phyloP scores from a whole-genome alignment of 2,888 invertebrate species.

The Callyntrura guangdongensis region DNA sequence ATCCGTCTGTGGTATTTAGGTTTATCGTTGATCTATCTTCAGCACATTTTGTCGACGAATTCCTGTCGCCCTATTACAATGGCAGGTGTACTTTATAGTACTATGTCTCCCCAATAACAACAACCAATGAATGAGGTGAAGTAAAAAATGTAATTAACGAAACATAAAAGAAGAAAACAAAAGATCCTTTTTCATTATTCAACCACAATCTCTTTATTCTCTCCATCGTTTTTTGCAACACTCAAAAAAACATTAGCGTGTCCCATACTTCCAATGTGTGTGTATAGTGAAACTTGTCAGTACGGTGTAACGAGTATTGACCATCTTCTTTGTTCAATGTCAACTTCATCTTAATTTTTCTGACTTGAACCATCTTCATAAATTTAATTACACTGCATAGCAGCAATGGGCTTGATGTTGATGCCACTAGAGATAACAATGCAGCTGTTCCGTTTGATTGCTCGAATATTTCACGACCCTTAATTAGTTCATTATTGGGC shows the following conservation, averaged over 20 bases:
- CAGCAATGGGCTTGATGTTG: neutral
- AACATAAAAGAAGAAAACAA: neutral
- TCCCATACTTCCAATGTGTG: neutral
- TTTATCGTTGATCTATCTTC: slow-evolving; percentile 42
- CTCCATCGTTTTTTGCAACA: neutral
- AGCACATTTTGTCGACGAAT: neutral
- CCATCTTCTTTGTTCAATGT: slow-evolving; percentile 66
- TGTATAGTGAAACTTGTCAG: neutral
- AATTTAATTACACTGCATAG: slow-evolving; percentile 65
- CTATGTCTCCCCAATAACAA: neutral
- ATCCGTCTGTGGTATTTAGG: slow-evolving; percentile 63
- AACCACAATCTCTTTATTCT: neutral
- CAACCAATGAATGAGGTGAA: slow-evolving; percentile 41
- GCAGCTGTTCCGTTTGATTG: slow-evolving; percentile 33
- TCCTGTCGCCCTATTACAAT: neutral
- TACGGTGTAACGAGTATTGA: neutral
- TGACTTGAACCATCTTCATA: slow-evolving; percentile 44
- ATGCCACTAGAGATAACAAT: slow-evolving; percentile 36
- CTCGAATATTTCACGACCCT: slow-evolving; percentile 48
- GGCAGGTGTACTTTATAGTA: no score
- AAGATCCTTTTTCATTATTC: neutral
- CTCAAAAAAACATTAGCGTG: neutral
- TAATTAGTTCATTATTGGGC: slow-evolving; percentile 77
- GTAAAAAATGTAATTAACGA: slow-evolving; percentile 45
- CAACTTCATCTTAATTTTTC: slow-evolving; percentile 37